phyloP scores from a whole-genome alignment of 2,113 vertebrate genomes.

The Antechinus flavipes region DNA sequence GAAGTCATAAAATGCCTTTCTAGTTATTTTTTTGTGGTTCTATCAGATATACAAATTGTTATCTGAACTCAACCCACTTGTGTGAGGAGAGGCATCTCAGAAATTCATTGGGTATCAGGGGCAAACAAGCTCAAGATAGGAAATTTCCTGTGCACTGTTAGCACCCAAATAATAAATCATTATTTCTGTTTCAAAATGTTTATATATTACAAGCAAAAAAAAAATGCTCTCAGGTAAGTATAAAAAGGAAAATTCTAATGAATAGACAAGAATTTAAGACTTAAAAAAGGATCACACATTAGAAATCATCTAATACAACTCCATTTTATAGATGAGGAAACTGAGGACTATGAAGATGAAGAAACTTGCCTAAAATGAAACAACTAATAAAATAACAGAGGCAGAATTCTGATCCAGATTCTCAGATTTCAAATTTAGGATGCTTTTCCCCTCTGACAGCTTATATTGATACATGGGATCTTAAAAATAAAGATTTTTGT shows the following conservation, averaged over 20 bases:
- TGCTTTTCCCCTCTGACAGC: not conserved
- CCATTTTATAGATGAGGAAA: not conserved
- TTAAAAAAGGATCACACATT: not conserved
- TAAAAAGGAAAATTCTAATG: constrained; percentile 36
- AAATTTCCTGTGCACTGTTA: not conserved
- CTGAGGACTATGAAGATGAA: not conserved
- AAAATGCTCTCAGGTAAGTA: not conserved
- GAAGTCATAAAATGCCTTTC: not conserved
- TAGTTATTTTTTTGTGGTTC: not conserved
- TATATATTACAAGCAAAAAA: constrained; percentile 1
- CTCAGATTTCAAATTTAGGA: not conserved
- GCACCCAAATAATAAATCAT: not conserved
- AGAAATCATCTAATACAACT: not conserved
- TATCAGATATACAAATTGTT: not conserved
- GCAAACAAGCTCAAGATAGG: not conserved
- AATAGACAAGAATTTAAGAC: not conserved
- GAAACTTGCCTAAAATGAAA: not conserved
- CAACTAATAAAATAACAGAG: not conserved
- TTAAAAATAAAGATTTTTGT: not conserved
- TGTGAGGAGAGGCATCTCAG: not conserved
- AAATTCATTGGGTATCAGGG: not conserved
- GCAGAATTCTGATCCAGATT: not conserved
- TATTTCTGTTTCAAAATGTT: constrained; percentile 26
- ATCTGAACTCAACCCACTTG: not conserved
- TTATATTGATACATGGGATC: too few relatives aligned